Evolutionary conservation across 2,888 invertebrate species (phyloP), one percentile per base, ranked within the genome.

Genomic region (Nymphalis urticae): DNA sequence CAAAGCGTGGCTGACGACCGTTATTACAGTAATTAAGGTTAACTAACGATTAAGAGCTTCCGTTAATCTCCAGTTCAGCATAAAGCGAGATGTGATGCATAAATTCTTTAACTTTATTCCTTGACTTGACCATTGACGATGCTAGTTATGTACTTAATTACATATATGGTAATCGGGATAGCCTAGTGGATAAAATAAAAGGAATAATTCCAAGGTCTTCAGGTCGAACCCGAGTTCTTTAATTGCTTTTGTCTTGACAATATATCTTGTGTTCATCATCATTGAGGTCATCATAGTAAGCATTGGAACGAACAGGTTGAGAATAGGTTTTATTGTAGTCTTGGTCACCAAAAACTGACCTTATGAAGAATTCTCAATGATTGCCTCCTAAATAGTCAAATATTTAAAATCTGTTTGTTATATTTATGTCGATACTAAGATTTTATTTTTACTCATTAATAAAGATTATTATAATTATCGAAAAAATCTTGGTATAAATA

Each of bases 11-110:
- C 6, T n/a, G 60, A 60, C 27, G 70, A 62, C 69, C 69, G 85
- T 90, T 89, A 90, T 91, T 90, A 91, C 85, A 84, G 88, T 84
- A 90, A 91, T 92, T 92, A 89, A 82, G 90, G 90, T 85, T 91
- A 90, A 90, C 82, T 84, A 88, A 88, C 84, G 82, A 89, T 88
- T 88, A 87, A 79, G 79, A 75, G 76, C 80, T 81, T 83, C 83
- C 86, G 89, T 90, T 90, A 89, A 89, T 88, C 86, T 83, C 77
- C 74, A 70, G 76, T 75, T 78, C 78, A 80, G 82, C 82, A 81
- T 82, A 83, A 82, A 84, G 88, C 88, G 87, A 81, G 85, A 84
- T 83, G 67, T 63, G 62, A 60, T 61, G 53, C 58, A 66, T 72
- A 66, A 66, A 62, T 53, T 42, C 58, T 53, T 69, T 58, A 17